Evolutionary conservation across 2,888 invertebrate species (phyloP).

Genomic region (Eupithecia pulchellata): DNA sequence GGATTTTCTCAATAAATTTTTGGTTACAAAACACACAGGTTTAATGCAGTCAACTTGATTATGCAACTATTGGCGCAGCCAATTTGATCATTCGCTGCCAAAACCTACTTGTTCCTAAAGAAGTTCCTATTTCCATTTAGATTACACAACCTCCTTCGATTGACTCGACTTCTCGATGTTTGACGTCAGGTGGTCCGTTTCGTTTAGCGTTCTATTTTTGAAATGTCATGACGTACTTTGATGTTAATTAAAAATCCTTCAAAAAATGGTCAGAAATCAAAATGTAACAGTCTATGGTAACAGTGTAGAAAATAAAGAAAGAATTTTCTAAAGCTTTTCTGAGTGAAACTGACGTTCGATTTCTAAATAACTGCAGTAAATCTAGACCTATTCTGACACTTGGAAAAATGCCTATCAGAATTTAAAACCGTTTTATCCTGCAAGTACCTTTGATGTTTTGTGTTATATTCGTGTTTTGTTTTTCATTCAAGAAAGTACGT

Average conservation of each 20-base stretch:
- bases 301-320: too few relatives aligned
- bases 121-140: conserved; percentile 2
- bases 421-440: too few relatives aligned
- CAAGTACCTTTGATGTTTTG: too few relatives aligned
- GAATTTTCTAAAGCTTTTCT: too few relatives aligned
- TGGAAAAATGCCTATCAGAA: too few relatives aligned
- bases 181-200: conserved; percentile 37
- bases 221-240: conserved; percentile 5
- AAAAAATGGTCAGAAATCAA: background rate
- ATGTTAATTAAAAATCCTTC: background rate
- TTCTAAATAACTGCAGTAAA: background rate
- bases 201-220: conserved; percentile 16
- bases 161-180: conserved; percentile 9
- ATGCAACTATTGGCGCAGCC: background rate
- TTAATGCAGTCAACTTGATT: background rate
- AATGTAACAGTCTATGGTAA: background rate
- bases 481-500: too few relatives aligned
- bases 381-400: too few relatives aligned
- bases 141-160: background rate
- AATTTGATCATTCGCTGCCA: conserved; percentile 13
- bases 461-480: too few relatives aligned
- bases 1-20: background rate
- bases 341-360: too few relatives aligned
- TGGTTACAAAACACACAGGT: background rate
- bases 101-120: background rate